Evolutionary conservation across 2,113 vertebrate species (phyloP), one percentile per base, ranked within the genome.

Genomic region (Spermophilus dauricus): DNA sequence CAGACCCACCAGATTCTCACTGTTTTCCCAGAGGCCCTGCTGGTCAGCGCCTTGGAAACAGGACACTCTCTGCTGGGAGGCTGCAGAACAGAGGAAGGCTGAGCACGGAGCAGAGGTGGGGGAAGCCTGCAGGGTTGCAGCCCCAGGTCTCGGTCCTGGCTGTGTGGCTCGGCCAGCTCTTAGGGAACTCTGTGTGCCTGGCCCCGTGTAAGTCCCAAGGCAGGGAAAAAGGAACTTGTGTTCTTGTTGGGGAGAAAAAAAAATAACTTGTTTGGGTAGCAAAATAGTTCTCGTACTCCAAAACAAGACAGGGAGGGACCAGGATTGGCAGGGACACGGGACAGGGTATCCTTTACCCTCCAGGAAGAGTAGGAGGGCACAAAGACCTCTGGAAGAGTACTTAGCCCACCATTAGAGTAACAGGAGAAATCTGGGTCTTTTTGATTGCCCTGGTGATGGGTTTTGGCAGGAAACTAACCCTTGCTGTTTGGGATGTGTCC

Each of bases 321-420:
- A 37, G 81, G n/a, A 42, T 8, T 51, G 42, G 37, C 48, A 48
- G 22, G 56, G 13, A 18, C 58, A 34, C 4, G 77, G 30, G 32
- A 26, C 37, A 17, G 4, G 14, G 8, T 30, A 11, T 76, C 20
- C 18, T 56, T 75, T 28, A n/a, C 70, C 22, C 4, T 58, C 75
- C 14, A 22, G 77, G 63, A 86, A 63, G 56, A 30, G 48, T 61
- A 73, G 32, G 63, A 58, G 78, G 48, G 37, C 28, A 84, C 63
- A 81, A 67, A 97, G 32, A 20, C 53, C 37, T 56, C 56, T 81
- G 45, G n/a, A 34, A 95, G 67, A 61, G n/a, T 39, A 85, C 89
- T 87, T 65, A 86, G 37, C 61, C 70, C 51, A 80, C 69, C 87
- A 91, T 95, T 17, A 58, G 2, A 53, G 56, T 53, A 30, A 58